These are phyloP conservation scores for Hemicrepidius hirtus DNA, from an alignment of 2,888 invertebrate genomes.

Conservation along the genomic window DNA sequence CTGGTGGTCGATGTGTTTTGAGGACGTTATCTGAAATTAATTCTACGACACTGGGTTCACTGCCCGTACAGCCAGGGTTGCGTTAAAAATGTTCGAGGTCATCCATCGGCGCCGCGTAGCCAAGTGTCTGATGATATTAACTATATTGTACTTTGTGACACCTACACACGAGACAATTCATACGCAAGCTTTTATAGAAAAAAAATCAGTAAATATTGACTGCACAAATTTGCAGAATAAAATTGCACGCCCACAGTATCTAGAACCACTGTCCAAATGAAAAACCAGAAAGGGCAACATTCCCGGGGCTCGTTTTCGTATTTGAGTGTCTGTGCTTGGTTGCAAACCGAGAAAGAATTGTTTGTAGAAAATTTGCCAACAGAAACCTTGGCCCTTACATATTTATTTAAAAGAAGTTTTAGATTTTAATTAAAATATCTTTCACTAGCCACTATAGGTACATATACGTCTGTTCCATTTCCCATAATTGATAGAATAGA, in stretches of 20 bases:
- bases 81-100: conserved; percentile 54
- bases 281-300: background rate
- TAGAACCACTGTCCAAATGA: background rate
- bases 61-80: conserved; percentile 51
- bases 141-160: conserved; percentile 45
- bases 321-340: background rate
- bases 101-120: conserved; percentile 51
- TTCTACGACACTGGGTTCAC: conserved; percentile 48
- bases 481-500: too few species aligned
- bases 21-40: conserved; percentile 32
- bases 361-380: too few species aligned
- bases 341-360: background rate
- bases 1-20: conserved; percentile 25
- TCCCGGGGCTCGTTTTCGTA: too few species aligned
- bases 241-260: too few species aligned
- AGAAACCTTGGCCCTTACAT: too few species aligned
- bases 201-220: background rate
- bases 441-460: too few species aligned
- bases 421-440: too few species aligned
- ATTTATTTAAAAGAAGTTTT: too few species aligned
- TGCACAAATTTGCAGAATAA: too few species aligned
- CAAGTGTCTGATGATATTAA: conserved; percentile 51
- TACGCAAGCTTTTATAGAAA: conserved; percentile 26
- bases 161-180: conserved; percentile 35
- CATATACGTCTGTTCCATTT: too few species aligned